These are phyloP conservation scores for Carabus problematicus DNA, from an alignment of 2,888 invertebrate species.

Conservation along the genomic window DNA sequence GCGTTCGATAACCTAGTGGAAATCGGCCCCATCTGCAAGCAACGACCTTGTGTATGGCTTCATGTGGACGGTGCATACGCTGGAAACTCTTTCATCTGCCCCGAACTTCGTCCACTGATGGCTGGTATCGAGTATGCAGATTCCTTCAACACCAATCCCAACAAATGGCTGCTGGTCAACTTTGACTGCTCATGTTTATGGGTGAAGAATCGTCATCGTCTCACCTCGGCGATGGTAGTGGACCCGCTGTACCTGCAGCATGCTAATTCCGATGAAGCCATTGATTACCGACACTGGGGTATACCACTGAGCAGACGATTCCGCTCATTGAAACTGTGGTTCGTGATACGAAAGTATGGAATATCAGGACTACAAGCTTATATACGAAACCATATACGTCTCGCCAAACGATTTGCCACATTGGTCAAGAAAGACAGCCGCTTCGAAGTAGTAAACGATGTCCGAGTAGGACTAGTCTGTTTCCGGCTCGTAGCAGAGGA, in stretches of 20 bases:
- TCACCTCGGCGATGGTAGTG: constrained; percentile 84
- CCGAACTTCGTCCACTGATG: constrained; percentile 74
- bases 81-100: constrained; percentile 85
- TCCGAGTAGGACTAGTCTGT: constrained; percentile 78
- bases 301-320: constrained; percentile 86
- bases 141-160: constrained; percentile 88
- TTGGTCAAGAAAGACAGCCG: constrained; percentile 72
- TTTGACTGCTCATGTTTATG: constrained; percentile 88
- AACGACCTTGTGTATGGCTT: constrained; percentile 74
- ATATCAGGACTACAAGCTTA: constrained; percentile 81
- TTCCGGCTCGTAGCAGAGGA: constrained; percentile 77
- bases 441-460: constrained; percentile 81
- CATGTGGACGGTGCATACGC: constrained; percentile 91
- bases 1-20: constrained; percentile 84
- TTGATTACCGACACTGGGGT: constrained; percentile 84
- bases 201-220: constrained; percentile 76
- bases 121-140: constrained; percentile 77
- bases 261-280: constrained; percentile 74
- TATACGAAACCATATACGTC: constrained; percentile 80
- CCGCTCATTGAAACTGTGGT: constrained; percentile 87
- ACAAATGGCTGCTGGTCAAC: constrained; percentile 85
- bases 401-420: constrained; percentile 78
- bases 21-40: constrained; percentile 75
- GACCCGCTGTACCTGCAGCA: constrained; percentile 87
- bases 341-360: constrained; percentile 83